These are phyloP conservation scores for Muschampia plurimacula DNA, from an alignment of 2,888 invertebrate species.

Conservation along the genomic window DNA sequence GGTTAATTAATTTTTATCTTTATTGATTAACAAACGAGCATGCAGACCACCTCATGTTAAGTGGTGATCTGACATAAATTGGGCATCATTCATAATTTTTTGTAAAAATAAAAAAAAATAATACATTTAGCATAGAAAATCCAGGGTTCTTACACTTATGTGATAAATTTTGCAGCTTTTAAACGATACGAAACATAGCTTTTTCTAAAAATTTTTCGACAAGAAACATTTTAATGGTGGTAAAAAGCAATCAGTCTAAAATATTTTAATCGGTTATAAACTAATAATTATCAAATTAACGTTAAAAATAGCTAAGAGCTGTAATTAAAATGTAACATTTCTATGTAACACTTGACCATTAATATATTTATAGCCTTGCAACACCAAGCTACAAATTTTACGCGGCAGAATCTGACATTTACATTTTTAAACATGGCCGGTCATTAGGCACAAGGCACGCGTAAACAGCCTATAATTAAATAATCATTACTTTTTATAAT, in stretches of 20 bases:
- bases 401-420: constrained; percentile 37
- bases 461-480: constrained; percentile 45
- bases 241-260: background rate
- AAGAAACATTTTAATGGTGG: background rate
- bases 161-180: too few species aligned
- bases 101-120: too few species aligned
- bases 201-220: too few species aligned
- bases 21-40: too few species aligned
- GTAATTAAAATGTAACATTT: background rate
- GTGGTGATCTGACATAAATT: too few species aligned
- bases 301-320: constrained; percentile 1
- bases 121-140: too few species aligned
- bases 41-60: too few species aligned
- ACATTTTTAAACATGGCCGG: constrained; percentile 33
- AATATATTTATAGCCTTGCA: constrained; percentile 13
- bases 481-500: constrained; percentile 44
- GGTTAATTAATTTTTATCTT: too few species aligned
- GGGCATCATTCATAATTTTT: too few species aligned
- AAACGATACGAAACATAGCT: too few species aligned
- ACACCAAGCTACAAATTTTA: constrained; percentile 24
- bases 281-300: background rate
- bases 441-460: constrained; percentile 36
- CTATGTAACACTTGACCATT: background rate
- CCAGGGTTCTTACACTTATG: too few species aligned
- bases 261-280: background rate